A percentile compares a stretch with the other conserved stretches of the same genome.
These are phyloP conservation scores for Turdus rufiventris DNA, from an alignment of 2,113 vertebrate genomes.

Conservation along the genomic window DNA sequence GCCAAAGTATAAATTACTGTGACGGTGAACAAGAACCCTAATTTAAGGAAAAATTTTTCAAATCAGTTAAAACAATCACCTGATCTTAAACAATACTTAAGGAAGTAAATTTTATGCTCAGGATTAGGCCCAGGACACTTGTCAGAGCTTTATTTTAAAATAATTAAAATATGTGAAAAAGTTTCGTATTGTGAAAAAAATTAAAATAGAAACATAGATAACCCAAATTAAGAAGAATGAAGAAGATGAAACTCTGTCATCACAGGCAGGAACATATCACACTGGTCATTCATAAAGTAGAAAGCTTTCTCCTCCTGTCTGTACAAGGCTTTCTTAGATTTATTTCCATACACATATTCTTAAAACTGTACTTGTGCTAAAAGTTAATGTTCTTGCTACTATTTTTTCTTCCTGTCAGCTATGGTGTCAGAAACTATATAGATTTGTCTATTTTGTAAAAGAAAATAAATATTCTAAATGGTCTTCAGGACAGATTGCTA, in stretches of 20 bases:
- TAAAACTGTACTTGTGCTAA: neutral
- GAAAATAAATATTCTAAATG: constrained; percentile 48
- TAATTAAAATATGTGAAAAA: neutral
- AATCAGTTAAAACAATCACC: neutral
- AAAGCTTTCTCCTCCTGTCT: neutral
- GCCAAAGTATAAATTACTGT: neutral
- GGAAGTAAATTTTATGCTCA: neutral
- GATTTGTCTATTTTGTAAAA: constrained; percentile 26
- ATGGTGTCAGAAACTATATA: neutral
- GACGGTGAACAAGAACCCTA: neutral
- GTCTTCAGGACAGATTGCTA: constrained; percentile 44
- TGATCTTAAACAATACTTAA: neutral
- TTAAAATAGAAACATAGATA: neutral
- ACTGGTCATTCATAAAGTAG: neutral
- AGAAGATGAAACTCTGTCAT: neutral
- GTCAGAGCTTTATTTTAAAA: neutral
- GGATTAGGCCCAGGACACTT: neutral
- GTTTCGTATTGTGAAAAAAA: neutral
- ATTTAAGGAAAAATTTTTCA: neutral
- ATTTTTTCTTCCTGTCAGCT: neutral
- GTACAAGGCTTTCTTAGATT: neutral
- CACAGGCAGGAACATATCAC: neutral
- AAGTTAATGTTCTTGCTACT: neutral
- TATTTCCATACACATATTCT: neutral
- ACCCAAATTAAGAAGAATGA: neutral